Evolutionary conservation across 2,113 vertebrate genomes (phyloP).

Genomic region (Lota lota): DNA sequence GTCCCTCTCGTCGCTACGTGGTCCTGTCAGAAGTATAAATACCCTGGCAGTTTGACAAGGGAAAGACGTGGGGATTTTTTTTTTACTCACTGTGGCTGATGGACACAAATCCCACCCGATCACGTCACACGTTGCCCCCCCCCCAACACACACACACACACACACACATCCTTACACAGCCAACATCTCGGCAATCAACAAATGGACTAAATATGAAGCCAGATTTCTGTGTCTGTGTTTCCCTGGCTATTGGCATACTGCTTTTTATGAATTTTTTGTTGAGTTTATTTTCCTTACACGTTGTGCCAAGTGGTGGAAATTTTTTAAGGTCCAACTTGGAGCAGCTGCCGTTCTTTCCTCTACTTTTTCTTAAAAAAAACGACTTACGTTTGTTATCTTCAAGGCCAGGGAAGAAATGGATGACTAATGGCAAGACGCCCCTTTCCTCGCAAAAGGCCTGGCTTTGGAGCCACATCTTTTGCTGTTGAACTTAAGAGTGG

Average conservation of each 20-base stretch:
- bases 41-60: conserved; percentile 39
- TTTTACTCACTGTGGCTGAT: conserved; percentile 34
- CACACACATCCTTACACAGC: too few relatives aligned
- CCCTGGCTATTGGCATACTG: too few relatives aligned
- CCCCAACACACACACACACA: too few relatives aligned
- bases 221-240: neutral
- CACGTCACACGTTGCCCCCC: conserved; percentile 22
- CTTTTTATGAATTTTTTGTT: too few relatives aligned
- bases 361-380: conserved; percentile 17
- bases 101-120: conserved; percentile 65
- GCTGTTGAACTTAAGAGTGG: conserved; percentile 20
- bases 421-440: conserved; percentile 20
- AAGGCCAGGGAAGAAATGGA: neutral
- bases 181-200: too few relatives aligned
- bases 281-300: conserved; percentile 1
- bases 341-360: conserved; percentile 21
- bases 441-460: conserved; percentile 3
- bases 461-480: too few relatives aligned
- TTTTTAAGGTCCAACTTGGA: conserved; percentile 41
- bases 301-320: conserved; percentile 30
- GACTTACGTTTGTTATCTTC: too few relatives aligned
- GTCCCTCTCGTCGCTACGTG: conserved; percentile 30
- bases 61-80: conserved; percentile 10
- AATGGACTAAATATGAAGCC: too few relatives aligned
- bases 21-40: conserved; percentile 44